phyloP scores from a whole-genome alignment of 2,113 vertebrate species.

The Noctilio leporinus region DNA sequence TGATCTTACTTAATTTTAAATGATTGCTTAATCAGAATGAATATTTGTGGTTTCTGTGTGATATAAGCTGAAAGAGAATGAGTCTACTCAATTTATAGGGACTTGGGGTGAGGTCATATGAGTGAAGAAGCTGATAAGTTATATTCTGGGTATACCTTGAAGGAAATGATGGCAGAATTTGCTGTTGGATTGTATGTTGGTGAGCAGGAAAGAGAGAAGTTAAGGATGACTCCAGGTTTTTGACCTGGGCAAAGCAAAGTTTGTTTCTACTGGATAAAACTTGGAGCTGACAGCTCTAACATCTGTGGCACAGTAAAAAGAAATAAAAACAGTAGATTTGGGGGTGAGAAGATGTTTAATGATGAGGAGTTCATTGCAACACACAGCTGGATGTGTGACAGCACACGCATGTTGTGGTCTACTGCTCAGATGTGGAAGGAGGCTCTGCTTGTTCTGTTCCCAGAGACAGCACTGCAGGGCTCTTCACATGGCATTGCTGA shows the following conservation, averaged over 20 bases:
- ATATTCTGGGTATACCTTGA: neutral
- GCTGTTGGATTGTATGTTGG: neutral
- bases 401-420: rapidly evolving
- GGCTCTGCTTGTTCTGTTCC: neutral
- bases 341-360: neutral
- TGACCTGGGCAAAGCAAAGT: neutral
- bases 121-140: neutral
- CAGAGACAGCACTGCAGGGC: rapidly evolving
- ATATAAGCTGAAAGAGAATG: neutral
- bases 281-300: neutral
- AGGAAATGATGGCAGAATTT: neutral
- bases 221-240: neutral
- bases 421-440: neutral
- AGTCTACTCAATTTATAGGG: neutral
- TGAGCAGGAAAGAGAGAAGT: neutral
- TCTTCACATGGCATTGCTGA: neutral
- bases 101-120: neutral
- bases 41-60: neutral
- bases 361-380: neutral
- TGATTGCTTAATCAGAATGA: neutral
- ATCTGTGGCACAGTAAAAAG: neutral
- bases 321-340: neutral
- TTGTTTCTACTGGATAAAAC: neutral
- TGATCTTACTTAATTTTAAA: neutral
- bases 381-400: neutral